Conservation (phyloP, 1,140 invertebrate genomes). For the Oedothorax gibbosus region DNA sequence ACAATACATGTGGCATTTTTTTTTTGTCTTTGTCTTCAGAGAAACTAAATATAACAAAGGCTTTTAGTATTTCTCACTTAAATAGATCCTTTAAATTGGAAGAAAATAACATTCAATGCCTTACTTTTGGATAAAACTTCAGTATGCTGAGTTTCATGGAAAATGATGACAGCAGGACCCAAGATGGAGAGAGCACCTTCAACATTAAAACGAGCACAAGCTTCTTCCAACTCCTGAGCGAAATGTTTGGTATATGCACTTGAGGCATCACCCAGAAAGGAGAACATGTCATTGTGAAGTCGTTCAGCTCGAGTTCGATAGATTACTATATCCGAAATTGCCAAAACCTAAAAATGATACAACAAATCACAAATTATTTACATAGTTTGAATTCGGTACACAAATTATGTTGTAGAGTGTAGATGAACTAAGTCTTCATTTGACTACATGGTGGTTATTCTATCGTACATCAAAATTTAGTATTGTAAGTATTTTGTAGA, state of each 20-base stretch:
- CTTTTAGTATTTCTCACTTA: background rate
- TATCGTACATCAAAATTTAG: too few species aligned
- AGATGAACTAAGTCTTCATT: background rate
- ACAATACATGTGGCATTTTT: too few species aligned
- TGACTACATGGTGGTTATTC: too few species aligned
- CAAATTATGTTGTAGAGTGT: background rate
- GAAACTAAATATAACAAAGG: slow-evolving; percentile 61
- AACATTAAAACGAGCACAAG: slow-evolving; percentile 72
- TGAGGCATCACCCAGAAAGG: slow-evolving; percentile 83
- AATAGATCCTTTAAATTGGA: background rate
- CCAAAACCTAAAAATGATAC: slow-evolving; percentile 72
- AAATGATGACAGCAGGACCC: slow-evolving; percentile 82
- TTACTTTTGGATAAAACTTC: slow-evolving; percentile 56
- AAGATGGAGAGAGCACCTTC: slow-evolving; percentile 70
- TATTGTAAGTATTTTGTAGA: too few species aligned
- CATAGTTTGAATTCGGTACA: too few species aligned
- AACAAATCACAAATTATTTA: background rate
- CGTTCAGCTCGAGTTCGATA: slow-evolving; percentile 83
- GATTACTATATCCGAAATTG: slow-evolving; percentile 85
- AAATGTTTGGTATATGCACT: slow-evolving; percentile 82
- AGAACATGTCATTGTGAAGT: slow-evolving; percentile 82
- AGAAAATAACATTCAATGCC: background rate
- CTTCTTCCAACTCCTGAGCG: slow-evolving; percentile 74
- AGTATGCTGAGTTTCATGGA: slow-evolving; percentile 86
- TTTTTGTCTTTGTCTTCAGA: too few species aligned